These are phyloP conservation scores for Thymelicus lineola DNA, from an alignment of 2,888 invertebrate genomes.

Conservation along the genomic window DNA sequence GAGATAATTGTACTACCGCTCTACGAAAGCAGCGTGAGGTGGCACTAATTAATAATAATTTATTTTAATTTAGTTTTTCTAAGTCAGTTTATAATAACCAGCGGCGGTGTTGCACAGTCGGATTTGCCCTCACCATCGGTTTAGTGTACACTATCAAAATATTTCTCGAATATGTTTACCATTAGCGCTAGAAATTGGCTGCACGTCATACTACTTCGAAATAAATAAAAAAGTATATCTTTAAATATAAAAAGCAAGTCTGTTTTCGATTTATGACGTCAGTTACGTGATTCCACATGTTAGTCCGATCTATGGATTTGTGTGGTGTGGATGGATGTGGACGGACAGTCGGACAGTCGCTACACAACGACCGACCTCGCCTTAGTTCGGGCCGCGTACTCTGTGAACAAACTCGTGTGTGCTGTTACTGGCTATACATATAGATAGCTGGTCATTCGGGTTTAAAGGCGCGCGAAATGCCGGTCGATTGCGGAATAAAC, in stretches of 20 bases:
- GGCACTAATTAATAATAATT: no score
- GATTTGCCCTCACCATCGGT: no score
- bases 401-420: neutral
- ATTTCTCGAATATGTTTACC: no score
- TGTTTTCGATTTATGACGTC: neutral
- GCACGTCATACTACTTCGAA: no score
- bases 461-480: neutral
- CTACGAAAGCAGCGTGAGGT: neutral
- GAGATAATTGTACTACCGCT: neutral
- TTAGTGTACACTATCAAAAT: no score
- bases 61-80: no score
- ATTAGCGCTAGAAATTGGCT: no score
- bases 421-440: no score
- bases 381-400: neutral
- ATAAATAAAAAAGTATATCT: neutral
- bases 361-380: neutral
- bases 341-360: neutral
- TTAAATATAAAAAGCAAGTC: neutral
- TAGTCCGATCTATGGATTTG: neutral
- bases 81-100: no score
- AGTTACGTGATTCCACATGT: neutral
- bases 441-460: neutral
- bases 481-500: neutral
- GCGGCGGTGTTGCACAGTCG: no score
- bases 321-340: no score